A percentile compares a stretch with the other conserved stretches of the same genome.
These are phyloP conservation scores for Neomorphus geoffroyi DNA, from an alignment of 2,797 vertebrate genomes.

Conservation along the genomic window DNA sequence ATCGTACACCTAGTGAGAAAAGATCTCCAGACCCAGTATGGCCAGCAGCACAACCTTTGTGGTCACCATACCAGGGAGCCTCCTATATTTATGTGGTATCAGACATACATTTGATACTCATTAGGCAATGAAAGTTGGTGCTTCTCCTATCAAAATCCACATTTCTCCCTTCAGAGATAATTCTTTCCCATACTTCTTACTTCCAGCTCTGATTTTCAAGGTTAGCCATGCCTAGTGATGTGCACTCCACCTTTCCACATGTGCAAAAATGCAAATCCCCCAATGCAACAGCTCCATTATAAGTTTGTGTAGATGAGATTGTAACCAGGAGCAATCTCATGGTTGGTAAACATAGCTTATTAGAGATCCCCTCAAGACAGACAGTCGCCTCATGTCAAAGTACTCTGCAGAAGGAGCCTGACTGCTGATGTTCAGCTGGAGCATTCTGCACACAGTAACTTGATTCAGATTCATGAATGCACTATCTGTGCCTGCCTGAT, in stretches of 20 bases:
- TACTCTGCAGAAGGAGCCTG: background rate
- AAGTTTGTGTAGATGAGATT: background rate
- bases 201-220: background rate
- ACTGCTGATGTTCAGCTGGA: background rate
- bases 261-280: background rate
- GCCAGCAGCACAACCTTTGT: background rate
- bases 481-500: background rate
- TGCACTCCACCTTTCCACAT: background rate
- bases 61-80: background rate
- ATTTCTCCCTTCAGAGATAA: background rate
- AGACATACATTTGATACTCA: background rate
- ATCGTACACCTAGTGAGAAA: background rate
- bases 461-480: background rate
- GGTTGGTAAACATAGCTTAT: background rate
- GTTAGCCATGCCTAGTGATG: background rate
- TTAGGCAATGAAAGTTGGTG: background rate
- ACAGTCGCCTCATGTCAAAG: background rate
- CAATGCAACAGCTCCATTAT: background rate
- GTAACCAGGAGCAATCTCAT: background rate
- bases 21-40: background rate
- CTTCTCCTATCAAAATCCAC: background rate
- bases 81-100: rapidly evolving
- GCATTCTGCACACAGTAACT: background rate
- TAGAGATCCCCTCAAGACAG: background rate
- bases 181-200: background rate